Evolutionary conservation across 2,888 invertebrate genomes (phyloP), one percentile per base, ranked within the genome.

Genomic region (Dorcus hopei): DNA sequence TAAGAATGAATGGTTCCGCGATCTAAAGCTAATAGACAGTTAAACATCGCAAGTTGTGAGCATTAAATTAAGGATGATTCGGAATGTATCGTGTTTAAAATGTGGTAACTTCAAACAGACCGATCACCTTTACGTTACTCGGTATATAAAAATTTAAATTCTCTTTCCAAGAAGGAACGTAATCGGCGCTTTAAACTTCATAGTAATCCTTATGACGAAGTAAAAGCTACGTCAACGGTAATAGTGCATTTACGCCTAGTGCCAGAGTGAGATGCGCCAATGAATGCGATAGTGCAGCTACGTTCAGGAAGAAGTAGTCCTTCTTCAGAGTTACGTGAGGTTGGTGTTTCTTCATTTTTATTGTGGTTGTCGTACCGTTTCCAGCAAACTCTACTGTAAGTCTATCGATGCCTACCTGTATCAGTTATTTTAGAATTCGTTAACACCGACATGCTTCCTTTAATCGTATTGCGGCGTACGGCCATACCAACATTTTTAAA

Each of bases 401-500:
- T 33, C 68, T 69, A 72, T 70, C 71, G 70, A 62, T 61, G 62
- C 53, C 62, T 63, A 67, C 68, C 65, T 67, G 67, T 69, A 65
- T 65, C 67, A 51, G 62, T 58, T 58, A 58, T 58, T 58, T 58
- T 53, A 49, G 45, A 54, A 58, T 58, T 52, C 38, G 16, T 48
- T 49, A 52, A 52, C 52, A 47, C 39, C 11, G 19, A n/a, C 7
- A 19, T 19, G 11, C 9, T 38, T 45, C n/a, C n/a, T 45, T 19
- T 11, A 19, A 45, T 19, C 19, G 45, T 45, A 9, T 7, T 45
- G 1, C 7, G 26, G 7, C 26, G 3, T 33, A 33, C 5, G 6
- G 26, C 7, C 26, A 16, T 45, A 23, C 45, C 16, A 45, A 45
- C 4, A 45, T 45, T 45, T 16, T 33, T 33, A 33, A 33, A 33